phyloP scores from a whole-genome alignment of 2,113 vertebrate genomes.

The Psittacula cyanocephala region DNA sequence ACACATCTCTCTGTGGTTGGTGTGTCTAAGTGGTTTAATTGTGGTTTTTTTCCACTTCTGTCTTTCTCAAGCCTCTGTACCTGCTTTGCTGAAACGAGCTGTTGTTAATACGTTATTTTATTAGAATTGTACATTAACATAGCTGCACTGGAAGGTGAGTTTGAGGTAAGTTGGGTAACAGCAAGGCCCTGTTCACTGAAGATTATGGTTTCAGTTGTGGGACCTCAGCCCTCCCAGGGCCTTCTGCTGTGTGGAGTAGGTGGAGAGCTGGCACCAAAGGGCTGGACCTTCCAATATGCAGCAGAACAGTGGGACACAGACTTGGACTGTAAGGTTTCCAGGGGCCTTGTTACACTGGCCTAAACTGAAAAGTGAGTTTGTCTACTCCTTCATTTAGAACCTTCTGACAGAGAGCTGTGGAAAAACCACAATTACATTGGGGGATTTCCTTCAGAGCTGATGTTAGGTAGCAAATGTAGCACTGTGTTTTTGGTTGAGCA shows the following conservation, averaged over 20 bases:
- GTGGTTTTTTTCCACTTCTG: not conserved
- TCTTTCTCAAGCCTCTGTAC: not conserved
- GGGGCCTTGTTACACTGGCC: not conserved
- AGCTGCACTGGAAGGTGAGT: not conserved
- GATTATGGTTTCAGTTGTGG: not conserved
- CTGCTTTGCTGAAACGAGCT: not conserved
- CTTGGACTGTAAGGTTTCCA: not conserved
- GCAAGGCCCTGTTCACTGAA: not conserved
- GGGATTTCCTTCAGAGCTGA: not conserved
- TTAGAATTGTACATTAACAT: not conserved
- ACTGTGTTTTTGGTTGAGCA: not conserved
- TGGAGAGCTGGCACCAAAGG: not conserved
- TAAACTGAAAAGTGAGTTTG: not conserved
- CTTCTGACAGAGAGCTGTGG: not conserved
- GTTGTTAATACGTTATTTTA: not conserved
- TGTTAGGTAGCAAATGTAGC: not conserved
- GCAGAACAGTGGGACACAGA: not conserved
- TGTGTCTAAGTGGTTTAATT: not conserved
- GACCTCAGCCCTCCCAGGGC: not conserved
- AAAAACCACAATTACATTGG: not conserved
- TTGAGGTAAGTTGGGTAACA: not conserved
- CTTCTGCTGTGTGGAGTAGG: not conserved
- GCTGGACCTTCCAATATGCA: not conserved
- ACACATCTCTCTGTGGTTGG: not conserved
- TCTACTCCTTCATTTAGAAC: not conserved